Conservation (phyloP, 53 echinoderm and acorn worm genomes). For the Actinopyga echinites region DNA sequence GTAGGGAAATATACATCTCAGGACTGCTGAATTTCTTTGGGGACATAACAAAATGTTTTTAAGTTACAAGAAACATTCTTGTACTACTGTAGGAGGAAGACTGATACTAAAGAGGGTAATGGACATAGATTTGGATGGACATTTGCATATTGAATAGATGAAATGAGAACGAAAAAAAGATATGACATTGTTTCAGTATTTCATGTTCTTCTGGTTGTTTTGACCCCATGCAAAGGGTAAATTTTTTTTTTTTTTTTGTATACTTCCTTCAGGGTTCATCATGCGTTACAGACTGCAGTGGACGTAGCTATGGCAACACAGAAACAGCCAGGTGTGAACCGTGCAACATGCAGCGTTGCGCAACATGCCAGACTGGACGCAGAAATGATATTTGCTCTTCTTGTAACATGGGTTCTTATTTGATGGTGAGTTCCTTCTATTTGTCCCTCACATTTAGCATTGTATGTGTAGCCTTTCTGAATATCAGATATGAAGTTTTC, state of each 20-base stretch:
- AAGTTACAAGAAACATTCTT: too few relatives aligned
- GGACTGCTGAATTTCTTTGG: too few relatives aligned
- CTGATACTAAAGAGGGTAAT: too few relatives aligned
- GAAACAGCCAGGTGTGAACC: slow-evolving; percentile 65
- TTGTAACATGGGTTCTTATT: slow-evolving; percentile 50
- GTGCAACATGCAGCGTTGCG: slow-evolving; percentile 63
- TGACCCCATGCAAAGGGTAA: neutral
- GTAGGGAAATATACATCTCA: too few relatives aligned
- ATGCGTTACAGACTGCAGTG: slow-evolving; percentile 64
- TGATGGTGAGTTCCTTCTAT: slow-evolving; percentile 63
- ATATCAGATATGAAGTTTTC: too few relatives aligned
- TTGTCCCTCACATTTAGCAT: neutral
- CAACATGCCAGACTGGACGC: slow-evolving; percentile 62
- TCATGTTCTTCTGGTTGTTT: neutral
- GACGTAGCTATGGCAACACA: slow-evolving; percentile 74
- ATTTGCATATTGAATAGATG: too few relatives aligned
- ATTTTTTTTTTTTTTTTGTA: neutral
- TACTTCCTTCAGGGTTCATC: slow-evolving; percentile 53
- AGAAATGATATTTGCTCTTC: slow-evolving; percentile 72
- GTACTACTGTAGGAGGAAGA: too few relatives aligned
- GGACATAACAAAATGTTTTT: too few relatives aligned
- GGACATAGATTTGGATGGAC: too few relatives aligned
- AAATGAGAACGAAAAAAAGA: too few relatives aligned
- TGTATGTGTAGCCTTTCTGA: too few relatives aligned
- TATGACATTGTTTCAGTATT: neutral